Evolutionary conservation across 2,888 invertebrate genomes (phyloP), one percentile per base, ranked within the genome.

Genomic region (Eupithecia vulgata): DNA sequence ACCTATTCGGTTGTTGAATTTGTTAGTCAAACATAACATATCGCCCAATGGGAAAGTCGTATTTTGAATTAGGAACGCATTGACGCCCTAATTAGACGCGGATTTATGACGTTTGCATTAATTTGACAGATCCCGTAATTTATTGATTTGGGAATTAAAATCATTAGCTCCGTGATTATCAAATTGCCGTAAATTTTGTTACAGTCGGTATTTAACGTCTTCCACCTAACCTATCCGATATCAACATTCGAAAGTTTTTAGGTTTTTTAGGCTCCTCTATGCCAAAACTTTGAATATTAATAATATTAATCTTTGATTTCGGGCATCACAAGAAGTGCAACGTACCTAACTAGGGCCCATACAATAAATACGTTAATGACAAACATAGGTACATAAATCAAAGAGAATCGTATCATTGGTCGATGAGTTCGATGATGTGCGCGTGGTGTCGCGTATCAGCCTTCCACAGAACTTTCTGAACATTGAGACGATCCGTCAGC

Each of bases 1-100:
- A 85, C 79, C 81, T 80, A 82, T 82, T 77, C 77, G 73, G 68
- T 77, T 78, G 80, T 78, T 81, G 79, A 79, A 78, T 81, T 82
- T 79, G 80, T 79, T 77, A 79, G 73, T 74, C 75, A 77, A 79
- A 73, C 72, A 70, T 68, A 79, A 73, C 72, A 70, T 68, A 76
- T 68, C 72, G 72, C 73, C 80, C 75, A 78, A 78, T 79, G 66
- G 68, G 76, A 77, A 69, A 77, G 74, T 68, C 52, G 70, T 68
- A 61, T 79, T 78, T 75, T 71, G 76, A 80, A 77, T 75, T 48
- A 64, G 67, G 70, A 78, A 52, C 75, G 73, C 75, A 77, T 71
- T 77, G 78, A 80, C 77, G 78, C 75, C 70, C 71, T 80, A 76
- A 78, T 78, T 76, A 80, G 75, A 73, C 73, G 75, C 64, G 59